Conservation (phyloP, 2,113 vertebrate genomes). For the Myocastor coypus region DNA sequence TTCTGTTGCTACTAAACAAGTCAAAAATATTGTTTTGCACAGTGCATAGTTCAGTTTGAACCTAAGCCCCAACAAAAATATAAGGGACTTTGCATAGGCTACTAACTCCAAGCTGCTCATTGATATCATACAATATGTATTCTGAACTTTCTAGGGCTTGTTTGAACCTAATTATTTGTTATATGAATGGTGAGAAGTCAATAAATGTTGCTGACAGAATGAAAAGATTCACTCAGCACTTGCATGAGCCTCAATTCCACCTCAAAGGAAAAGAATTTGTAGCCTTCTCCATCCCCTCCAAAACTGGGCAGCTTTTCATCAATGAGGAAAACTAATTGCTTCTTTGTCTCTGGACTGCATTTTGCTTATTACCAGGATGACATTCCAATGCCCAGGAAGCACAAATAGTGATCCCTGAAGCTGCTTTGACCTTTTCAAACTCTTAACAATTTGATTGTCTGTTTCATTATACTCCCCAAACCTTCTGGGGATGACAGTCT, state of each 20-base stretch:
- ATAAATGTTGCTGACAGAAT: slow-evolving; percentile 56
- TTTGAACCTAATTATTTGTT: slow-evolving; percentile 45
- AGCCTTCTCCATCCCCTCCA: neutral
- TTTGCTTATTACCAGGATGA: slow-evolving; percentile 49
- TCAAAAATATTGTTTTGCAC: neutral
- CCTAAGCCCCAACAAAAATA: neutral
- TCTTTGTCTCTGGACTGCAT: slow-evolving; percentile 61
- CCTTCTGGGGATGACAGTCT: slow-evolving; percentile 38
- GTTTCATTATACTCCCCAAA: slow-evolving; percentile 69
- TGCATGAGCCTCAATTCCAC: slow-evolving; percentile 10
- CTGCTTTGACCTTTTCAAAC: slow-evolving; percentile 78
- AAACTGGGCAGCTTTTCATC: slow-evolving; percentile 18
- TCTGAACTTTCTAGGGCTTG: slow-evolving; percentile 47
- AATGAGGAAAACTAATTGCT: slow-evolving; percentile 36
- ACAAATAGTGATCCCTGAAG: slow-evolving; percentile 62
- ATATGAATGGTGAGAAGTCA: neutral
- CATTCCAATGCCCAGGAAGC: slow-evolving; percentile 59
- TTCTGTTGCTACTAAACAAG: neutral
- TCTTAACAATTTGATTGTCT: slow-evolving; percentile 58
- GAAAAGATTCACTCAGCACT: slow-evolving; percentile 27
- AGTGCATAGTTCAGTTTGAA: neutral
- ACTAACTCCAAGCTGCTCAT: neutral
- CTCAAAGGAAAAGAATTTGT: slow-evolving; percentile 60
- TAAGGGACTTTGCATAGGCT: neutral
- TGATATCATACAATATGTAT: slow-evolving; percentile 47